Base-by-base conservation (phyloP, 2,888 invertebrate species). In the Caenorhabditis virilis region DNA sequence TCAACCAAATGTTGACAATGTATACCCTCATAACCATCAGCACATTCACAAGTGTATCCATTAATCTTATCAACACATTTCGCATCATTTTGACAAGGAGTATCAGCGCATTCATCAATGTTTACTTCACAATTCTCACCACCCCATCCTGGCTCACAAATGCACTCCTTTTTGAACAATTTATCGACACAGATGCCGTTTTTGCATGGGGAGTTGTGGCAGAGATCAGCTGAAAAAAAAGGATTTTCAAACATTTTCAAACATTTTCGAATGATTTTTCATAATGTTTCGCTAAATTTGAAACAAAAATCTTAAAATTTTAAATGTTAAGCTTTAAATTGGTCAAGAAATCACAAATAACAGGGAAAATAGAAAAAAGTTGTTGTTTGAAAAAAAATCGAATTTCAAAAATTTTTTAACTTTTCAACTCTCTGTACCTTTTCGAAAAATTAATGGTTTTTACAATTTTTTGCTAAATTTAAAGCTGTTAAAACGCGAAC, bases 21-120 rank as follows among this genome's bases (percentile, higher is more conserved):
- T 83, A 92, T 91, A 41, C 95, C 95, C 1, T 93, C 93, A 82
- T 90, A 95, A 1, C 94, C 95, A n/a, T 91, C 89, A 83, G 93
- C 92, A 83, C 95, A 95, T 51, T 89, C 90, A 82, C 95, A 95
- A 30, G 88, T 49, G 63, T 69, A 83, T 1, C 73, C 92, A 78
- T 92, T 89, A 45, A 80, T 75, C 57, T 89, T 87, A 82, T 97
- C 95, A 26, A 90, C 88, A 84, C 98, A 98, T 71, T 90, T 90
- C 0, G 94, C 97, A 33, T 90, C 91, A 84, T 97, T 95, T 77
- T 90, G 88, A 82, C 98, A 98, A 0, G 95, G 95, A 66, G 89
- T 87, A 0, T 90, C 90, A 25, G 90, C 89, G 80, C 95, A 95
- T 77, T 93, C 92, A 82, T 95, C 93, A 62, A 94, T 90, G 54